A percentile compares a stretch with the other conserved stretches of the same genome.
Conservation (phyloP, 2,888 invertebrate species). For the Yponomeuta malinellus region DNA sequence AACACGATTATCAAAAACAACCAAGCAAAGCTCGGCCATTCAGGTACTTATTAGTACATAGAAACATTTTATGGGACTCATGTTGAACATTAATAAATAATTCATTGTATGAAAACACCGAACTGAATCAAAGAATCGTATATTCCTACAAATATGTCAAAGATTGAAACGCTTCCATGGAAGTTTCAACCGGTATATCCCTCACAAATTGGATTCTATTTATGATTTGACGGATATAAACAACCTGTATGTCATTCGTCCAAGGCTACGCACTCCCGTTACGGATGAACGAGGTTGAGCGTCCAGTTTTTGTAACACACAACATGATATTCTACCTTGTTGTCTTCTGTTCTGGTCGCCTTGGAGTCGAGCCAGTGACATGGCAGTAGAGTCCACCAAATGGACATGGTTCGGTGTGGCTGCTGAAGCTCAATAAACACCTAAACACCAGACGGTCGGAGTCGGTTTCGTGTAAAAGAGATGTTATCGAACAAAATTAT, state of each 20-base stretch:
- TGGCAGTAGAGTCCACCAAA: neutral
- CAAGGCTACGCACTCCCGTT: constrained; percentile 3
- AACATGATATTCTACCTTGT: neutral
- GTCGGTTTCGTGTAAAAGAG: too few relatives aligned
- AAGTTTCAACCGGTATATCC: too few relatives aligned
- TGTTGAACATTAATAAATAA: too few relatives aligned
- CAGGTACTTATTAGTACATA: too few relatives aligned
- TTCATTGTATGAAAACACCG: too few relatives aligned
- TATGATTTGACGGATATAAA: neutral
- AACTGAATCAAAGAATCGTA: too few relatives aligned
- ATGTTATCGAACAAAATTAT: too few relatives aligned
- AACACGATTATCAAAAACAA: too few relatives aligned
- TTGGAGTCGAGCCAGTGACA: neutral
- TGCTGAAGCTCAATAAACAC: neutral
- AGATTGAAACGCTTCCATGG: too few relatives aligned
- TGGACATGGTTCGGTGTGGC: neutral
- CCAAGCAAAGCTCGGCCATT: too few relatives aligned
- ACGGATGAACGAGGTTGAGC: constrained; percentile 6
- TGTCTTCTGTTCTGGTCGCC: neutral
- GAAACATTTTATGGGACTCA: too few relatives aligned
- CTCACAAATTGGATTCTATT: neutral
- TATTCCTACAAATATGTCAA: too few relatives aligned
- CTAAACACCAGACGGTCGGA: neutral
- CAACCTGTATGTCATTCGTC: neutral
- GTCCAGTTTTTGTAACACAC: constrained; percentile 7